Evolutionary conservation across 2,888 invertebrate genomes (phyloP).

Genomic region (Hirtodrosophila duncani): DNA sequence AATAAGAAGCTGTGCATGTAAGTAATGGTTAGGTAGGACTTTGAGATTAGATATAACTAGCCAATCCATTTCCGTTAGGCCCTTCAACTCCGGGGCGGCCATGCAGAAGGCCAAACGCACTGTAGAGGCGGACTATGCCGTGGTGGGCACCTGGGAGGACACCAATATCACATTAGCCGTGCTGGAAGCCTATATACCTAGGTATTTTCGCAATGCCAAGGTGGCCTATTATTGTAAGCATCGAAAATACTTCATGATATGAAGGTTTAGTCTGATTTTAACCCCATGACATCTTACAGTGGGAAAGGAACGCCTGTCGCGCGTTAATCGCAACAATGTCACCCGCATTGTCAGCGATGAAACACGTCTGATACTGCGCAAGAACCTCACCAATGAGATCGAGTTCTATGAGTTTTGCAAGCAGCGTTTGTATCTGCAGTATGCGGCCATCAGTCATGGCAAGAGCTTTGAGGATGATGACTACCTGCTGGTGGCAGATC

Average conservation of each 20-base stretch:
- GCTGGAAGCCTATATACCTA: conserved; percentile 89
- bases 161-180: conserved; percentile 90
- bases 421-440: conserved; percentile 89
- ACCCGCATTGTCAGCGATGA: conserved; percentile 81
- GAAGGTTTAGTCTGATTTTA: background rate
- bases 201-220: conserved; percentile 88
- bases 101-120: conserved; percentile 90
- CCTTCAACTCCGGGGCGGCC: conserved; percentile 89
- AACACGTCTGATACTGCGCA: conserved; percentile 88
- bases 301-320: conserved; percentile 75
- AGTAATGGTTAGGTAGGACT: conserved; percentile 73
- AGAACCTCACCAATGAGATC: conserved; percentile 91
- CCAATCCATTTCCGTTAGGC: conserved; percentile 80
- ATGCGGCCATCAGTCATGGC: conserved; percentile 82
- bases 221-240: conserved; percentile 87
- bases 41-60: background rate
- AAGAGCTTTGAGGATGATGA: conserved; percentile 62
- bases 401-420: conserved; percentile 95
- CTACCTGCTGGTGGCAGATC: conserved; percentile 70
- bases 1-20: conserved; percentile 87
- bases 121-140: conserved; percentile 91
- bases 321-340: conserved; percentile 86
- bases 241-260: background rate
- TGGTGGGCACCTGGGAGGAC: conserved; percentile 92
- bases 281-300: conserved; percentile 58